Evolutionary conservation across 2,888 invertebrate species (phyloP).

Genomic region (Malthinus flaveolus): DNA sequence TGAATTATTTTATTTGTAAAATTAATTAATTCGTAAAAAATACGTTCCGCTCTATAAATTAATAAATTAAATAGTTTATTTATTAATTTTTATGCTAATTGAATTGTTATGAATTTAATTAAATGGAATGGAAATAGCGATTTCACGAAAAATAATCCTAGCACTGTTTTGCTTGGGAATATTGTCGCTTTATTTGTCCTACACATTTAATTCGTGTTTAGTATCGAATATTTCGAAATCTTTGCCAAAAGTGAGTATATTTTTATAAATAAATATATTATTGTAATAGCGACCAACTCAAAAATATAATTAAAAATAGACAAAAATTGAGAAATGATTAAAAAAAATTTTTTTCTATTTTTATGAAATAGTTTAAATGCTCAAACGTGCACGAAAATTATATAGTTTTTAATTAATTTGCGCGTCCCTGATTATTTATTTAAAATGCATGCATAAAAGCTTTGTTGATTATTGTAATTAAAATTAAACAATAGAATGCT

Average conservation of each 20-base stretch:
- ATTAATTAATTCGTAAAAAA: neutral
- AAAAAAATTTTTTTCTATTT: slow-evolving; percentile 10
- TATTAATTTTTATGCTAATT: slow-evolving; percentile 12
- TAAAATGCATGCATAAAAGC: too few species aligned
- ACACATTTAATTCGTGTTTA: slow-evolving; percentile 63
- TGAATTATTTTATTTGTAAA: neutral
- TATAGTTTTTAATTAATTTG: slow-evolving; percentile 14
- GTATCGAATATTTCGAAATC: slow-evolving; percentile 60
- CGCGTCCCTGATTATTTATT: too few species aligned
- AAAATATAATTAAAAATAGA: neutral
- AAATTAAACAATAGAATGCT: too few species aligned
- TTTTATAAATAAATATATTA: neutral
- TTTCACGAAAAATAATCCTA: slow-evolving; percentile 48
- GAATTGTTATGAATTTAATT: slow-evolving; percentile 25
- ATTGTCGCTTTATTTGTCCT: slow-evolving; percentile 62
- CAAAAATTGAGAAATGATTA: slow-evolving; percentile 5
- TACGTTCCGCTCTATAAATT: neutral
- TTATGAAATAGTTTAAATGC: slow-evolving; percentile 2
- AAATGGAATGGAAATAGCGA: slow-evolving; percentile 47
- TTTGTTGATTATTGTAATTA: too few species aligned
- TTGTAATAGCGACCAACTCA: neutral
- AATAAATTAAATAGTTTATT: neutral
- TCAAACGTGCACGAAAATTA: slow-evolving; percentile 25
- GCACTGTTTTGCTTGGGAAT: slow-evolving; percentile 52
- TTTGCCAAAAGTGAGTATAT: slow-evolving; percentile 57